Evolutionary conservation across 2,797 vertebrate genomes (phyloP).

Genomic region (Cephalopachus bancanus): DNA sequence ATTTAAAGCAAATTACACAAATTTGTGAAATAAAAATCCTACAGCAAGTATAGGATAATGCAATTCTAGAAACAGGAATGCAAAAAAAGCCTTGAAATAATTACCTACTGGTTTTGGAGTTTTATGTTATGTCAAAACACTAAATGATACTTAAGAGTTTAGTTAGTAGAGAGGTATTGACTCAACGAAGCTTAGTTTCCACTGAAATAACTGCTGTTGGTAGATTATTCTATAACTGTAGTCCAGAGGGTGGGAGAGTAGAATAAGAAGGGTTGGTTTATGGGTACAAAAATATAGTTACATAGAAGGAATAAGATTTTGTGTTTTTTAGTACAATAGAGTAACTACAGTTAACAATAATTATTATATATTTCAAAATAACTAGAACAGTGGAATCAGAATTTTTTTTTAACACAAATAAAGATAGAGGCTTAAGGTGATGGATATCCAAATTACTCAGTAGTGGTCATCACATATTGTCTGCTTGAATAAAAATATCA

Average conservation of each 20-base stretch:
- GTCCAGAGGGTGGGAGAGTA: background rate
- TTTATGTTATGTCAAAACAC: background rate
- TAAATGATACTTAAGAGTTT: background rate
- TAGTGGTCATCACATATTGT: background rate
- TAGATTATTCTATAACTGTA: background rate
- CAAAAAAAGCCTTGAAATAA: background rate
- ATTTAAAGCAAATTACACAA: background rate
- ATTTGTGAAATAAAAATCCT: conserved; percentile 16
- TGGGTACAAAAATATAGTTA: background rate
- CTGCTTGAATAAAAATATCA: background rate
- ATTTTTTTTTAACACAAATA: background rate
- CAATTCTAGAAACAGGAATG: background rate
- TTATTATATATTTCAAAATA: background rate
- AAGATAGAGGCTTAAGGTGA: background rate
- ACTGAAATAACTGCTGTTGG: background rate
- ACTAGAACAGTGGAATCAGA: background rate
- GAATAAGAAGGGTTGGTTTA: background rate
- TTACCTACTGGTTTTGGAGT: background rate
- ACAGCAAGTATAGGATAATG: background rate
- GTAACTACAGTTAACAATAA: too few relatives aligned
- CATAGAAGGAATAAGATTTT: too few relatives aligned
- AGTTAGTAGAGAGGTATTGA: background rate
- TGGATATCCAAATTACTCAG: background rate
- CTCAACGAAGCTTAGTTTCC: background rate
- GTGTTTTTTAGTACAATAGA: too few relatives aligned